Base-by-base conservation (phyloP, 2,888 invertebrate genomes). In the Erpobdella octoculata region DNA sequence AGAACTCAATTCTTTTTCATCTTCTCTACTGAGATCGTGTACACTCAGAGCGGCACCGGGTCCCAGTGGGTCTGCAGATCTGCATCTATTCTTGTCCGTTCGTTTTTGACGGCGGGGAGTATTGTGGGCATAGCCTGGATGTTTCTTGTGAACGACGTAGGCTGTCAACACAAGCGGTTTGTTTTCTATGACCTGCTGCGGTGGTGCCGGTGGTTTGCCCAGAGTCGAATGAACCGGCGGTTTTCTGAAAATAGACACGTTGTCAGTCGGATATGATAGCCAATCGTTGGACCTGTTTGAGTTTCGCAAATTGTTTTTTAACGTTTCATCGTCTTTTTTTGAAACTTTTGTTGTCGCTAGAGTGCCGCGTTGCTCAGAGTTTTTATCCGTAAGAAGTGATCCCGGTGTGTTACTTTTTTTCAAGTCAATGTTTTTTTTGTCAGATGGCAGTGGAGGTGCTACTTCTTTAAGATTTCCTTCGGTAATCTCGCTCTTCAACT, bases 81-180 rank as follows among this genome's bases (percentile, higher is more conserved):
- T 62, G 62, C 62, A 33, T 62, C 62, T 25, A 8, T n/a, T 28
- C 62, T 62, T 62, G 15, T 62, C 62, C 5, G 33, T 4, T 33
- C 35, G 28, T 12, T 62, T 62, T 35, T 62, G 62, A n/a, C 35
- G 62, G 18, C 62, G 62, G 9, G 62, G 62, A 5, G 62, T 62
- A 35, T 62, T 62, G 28, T 62, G 5, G 12, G 9, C 9, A 12
- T 33, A 35, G 8, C 18, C 62, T 33, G 62, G 31, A 62, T n/a
- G 33, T 15, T 35, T 25, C 31, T 35, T 62, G 18, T 62, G 62
- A n/a, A 62, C 33, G 9, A 62, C 62, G 31, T 62, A 62, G n/a
- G 62, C 35, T 25, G 62, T 62, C 31, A 62, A 35, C 3, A 31
- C 31, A 33, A 33, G 31, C n/a, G 62, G 62, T 21, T 62, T 62